Evolutionary conservation across 2,113 vertebrate species (phyloP), one percentile per base, ranked within the genome.

Genomic region (Cettia cetti): DNA sequence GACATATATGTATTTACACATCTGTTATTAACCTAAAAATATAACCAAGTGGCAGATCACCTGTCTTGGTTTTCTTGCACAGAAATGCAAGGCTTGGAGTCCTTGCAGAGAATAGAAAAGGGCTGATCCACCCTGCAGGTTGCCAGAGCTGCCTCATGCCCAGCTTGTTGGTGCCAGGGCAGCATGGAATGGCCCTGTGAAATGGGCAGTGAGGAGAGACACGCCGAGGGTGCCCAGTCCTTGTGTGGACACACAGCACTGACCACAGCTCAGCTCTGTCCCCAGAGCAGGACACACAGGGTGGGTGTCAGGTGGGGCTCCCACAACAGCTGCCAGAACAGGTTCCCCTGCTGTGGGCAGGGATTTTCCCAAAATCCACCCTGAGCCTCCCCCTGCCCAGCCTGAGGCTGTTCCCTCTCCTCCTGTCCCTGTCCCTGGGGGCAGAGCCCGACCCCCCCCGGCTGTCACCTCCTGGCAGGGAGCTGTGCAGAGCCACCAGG

Each of bases 1-100:
- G 49, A 57, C 50, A 64, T 70, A 72, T 44, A 74, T 89, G 75
- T 88, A 39, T 94, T 96, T 93, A 94, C 91, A 92, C 94, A 93
- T 87, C 95, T 96, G 95, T 68, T 94, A 92, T 89, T 94, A 93
- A 77, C 78, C 77, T 97, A 93, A 97, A 96, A 97, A 93, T 95
- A 94, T 12, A 95, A 94, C 24, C 28, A 44, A 77, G 76, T 45
- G 42, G 65, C 77, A 90, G 86, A 95, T 96, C 74, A 91, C 66
- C 84, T 95, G 66, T 14, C 39, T 40, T 79, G 24, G 14, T 78
- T 89, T 82, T 22, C 37, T 28, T 39, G 37, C 59, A 66, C 59
- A 66, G 87, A 68, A 78, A 89, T 82, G 53, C 45, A 60, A 53
- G 42, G 47, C 69, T 92, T 50, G 70, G 53, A 81, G 50, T 71